Percentiles rank a stretch among this genome's conserved stretches.
These are phyloP conservation scores for Typhlichthys subterraneus DNA, from an alignment of 2,797 vertebrate species.

Conservation along the genomic window DNA sequence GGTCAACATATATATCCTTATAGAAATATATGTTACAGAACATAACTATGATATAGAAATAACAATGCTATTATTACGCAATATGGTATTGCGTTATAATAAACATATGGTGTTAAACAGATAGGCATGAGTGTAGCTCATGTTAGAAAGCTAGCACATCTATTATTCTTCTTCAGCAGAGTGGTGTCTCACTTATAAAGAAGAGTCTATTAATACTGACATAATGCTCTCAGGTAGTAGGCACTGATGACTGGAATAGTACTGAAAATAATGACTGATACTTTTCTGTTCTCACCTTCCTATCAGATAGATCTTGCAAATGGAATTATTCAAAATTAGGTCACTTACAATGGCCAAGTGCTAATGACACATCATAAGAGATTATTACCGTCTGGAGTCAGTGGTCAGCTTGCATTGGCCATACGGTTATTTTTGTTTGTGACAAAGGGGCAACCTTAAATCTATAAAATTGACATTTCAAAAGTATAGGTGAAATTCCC, in stretches of 20 bases:
- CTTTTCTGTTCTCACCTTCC: conserved; percentile 22
- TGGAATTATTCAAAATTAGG: conserved; percentile 9
- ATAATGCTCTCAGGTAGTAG: conserved; percentile 38
- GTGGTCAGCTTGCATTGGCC: background rate
- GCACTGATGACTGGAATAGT: conserved; percentile 3
- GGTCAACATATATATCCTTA: background rate
- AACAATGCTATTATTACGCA: no score
- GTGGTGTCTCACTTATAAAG: conserved; percentile 23
- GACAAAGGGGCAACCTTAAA: background rate
- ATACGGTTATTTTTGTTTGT: background rate
- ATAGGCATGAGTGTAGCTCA: background rate
- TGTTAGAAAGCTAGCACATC: conserved; percentile 28
- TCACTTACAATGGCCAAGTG: conserved; percentile 16
- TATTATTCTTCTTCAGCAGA: conserved; percentile 16
- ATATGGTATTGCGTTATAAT: no score
- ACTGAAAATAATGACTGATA: conserved; percentile 19
- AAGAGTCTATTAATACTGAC: conserved; percentile 46
- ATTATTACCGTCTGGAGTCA: conserved; percentile 2
- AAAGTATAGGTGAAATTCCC: background rate
- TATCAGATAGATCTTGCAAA: conserved; percentile 12
- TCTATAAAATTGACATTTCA: background rate
- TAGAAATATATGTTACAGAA: no score
- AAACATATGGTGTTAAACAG: background rate
- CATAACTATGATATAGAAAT: no score
- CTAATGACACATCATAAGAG: conserved; percentile 5